These are phyloP conservation scores for Mobula birostris DNA, from an alignment of 2,113 vertebrate genomes.

Conservation along the genomic window DNA sequence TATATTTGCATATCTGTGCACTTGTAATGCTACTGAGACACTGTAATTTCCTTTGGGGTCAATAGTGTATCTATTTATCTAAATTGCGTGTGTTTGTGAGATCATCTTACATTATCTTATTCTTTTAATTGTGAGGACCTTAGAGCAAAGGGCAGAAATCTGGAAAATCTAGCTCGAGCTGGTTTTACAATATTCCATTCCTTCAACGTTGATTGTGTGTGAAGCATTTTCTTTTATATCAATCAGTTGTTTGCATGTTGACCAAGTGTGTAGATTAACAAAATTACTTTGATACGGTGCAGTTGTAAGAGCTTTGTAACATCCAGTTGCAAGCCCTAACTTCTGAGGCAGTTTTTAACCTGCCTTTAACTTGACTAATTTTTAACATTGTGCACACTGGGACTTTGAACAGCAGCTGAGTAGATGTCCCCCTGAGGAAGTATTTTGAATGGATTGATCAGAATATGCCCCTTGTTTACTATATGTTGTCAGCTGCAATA, in stretches of 20 bases:
- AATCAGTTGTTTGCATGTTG: not conserved
- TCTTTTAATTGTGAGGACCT: not conserved
- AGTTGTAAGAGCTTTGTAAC: not conserved
- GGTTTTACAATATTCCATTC: not conserved
- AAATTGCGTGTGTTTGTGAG: not conserved
- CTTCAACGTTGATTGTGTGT: not conserved
- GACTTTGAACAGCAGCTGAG: not conserved
- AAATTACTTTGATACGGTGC: not conserved
- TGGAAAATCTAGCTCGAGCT: not conserved
- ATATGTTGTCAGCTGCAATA: constrained; percentile 29
- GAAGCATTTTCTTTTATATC: not conserved
- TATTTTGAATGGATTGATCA: not conserved
- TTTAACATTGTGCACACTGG: not conserved
- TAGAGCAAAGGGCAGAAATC: not conserved
- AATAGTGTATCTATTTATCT: no score
- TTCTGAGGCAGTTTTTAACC: not conserved
- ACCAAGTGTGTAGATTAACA: not conserved
- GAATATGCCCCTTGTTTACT: constrained; percentile 7
- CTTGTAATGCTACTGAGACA: no score
- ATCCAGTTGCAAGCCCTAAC: not conserved
- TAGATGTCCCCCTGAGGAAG: constrained; percentile 5
- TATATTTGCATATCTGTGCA: no score
- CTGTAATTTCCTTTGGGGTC: no score
- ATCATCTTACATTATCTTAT: not conserved
- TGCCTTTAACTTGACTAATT: no score